These are phyloP conservation scores for Cristatella mucedo DNA, from an alignment of 2,888 invertebrate genomes.

Conservation along the genomic window DNA sequence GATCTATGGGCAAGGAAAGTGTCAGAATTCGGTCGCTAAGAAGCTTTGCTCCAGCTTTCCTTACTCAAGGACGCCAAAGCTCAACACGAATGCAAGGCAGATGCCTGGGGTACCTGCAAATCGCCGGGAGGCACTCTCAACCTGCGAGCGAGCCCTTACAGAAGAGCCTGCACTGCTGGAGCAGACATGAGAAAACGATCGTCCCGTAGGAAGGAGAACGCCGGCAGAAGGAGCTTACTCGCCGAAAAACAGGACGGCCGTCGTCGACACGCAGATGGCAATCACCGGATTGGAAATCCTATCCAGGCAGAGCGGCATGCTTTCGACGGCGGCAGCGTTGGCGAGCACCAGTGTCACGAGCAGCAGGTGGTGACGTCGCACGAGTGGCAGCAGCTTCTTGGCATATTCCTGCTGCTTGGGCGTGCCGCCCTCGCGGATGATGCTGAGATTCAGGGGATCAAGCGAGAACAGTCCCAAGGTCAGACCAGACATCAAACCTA, in stretches of 20 bases:
- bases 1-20: no score
- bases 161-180: no score
- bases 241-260: conserved; percentile 36
- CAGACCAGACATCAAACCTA: conserved; percentile 37
- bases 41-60: no score
- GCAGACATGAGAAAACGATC: no score
- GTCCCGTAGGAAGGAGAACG: no score
- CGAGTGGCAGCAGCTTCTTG: conserved; percentile 26
- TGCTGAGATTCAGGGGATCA: conserved; percentile 27
- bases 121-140: no score
- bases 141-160: no score
- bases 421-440: conserved; percentile 29
- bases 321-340: conserved; percentile 34
- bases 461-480: conserved; percentile 35
- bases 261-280: conserved; percentile 31
- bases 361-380: conserved; percentile 31
- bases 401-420: conserved; percentile 28
- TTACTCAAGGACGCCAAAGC: no score
- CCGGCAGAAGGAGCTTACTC: conserved; percentile 32
- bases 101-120: no score
- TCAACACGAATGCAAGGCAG: no score
- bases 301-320: conserved; percentile 37
- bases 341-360: conserved; percentile 34
- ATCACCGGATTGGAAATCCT: conserved; percentile 29
- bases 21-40: no score